Percentiles rank a stretch among this genome's conserved stretches.
Evolutionary conservation across 2,797 vertebrate genomes (phyloP).

Genomic region (Gallirallus australis): DNA sequence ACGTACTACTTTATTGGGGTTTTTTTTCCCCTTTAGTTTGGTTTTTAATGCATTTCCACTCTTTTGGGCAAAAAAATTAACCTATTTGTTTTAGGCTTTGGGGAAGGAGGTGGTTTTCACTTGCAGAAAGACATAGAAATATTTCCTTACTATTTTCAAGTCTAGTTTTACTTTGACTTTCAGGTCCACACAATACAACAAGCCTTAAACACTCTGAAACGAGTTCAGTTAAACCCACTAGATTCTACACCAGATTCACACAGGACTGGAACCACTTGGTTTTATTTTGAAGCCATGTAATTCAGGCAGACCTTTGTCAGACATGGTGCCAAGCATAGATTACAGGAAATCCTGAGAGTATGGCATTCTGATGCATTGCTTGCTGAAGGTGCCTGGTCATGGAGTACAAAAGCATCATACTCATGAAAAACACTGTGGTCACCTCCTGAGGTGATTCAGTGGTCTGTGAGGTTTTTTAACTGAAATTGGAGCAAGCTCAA

Average conservation of each 20-base stretch:
- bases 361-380: background rate
- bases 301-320: background rate
- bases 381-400: background rate
- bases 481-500: background rate
- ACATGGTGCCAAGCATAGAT: background rate
- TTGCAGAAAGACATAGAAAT: background rate
- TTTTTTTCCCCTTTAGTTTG: background rate
- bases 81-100: background rate
- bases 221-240: background rate
- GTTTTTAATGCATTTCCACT: background rate
- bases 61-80: background rate
- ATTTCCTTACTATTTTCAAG: background rate
- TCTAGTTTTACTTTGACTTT: background rate
- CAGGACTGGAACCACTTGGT: background rate
- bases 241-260: background rate
- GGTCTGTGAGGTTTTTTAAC: background rate
- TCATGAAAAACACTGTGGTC: background rate
- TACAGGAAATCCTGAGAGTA: background rate
- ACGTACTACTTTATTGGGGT: background rate
- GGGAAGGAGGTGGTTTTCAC: background rate
- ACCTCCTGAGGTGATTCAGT: background rate
- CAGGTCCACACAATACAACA: background rate
- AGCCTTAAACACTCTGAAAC: background rate
- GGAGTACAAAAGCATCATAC: background rate
- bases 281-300: background rate